Evolutionary conservation across 2,113 vertebrate species (phyloP).

Genomic region (Microtus ochrogaster): DNA sequence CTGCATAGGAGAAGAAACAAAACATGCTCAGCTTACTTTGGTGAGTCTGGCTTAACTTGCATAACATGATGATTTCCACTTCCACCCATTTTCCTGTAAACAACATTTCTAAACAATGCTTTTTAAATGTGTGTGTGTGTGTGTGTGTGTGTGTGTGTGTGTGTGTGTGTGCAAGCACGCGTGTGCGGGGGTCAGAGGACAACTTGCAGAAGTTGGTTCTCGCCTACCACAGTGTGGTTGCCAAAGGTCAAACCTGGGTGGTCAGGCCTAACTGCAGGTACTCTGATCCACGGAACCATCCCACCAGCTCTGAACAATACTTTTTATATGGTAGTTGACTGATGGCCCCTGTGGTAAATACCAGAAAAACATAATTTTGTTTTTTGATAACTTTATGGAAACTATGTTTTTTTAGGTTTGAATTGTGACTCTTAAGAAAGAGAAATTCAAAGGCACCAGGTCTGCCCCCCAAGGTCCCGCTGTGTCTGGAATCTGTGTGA

Average conservation of each 20-base stretch:
- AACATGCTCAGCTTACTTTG: not conserved
- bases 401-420: slow-evolving; percentile 71
- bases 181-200: not conserved
- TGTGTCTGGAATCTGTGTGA: slow-evolving; percentile 44
- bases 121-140: not conserved
- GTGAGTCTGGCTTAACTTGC: not conserved
- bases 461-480: slow-evolving; percentile 5
- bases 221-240: not conserved
- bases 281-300: not conserved
- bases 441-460: slow-evolving; percentile 50
- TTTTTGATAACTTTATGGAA: slow-evolving; percentile 47
- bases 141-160: not conserved
- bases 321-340: slow-evolving; percentile 41
- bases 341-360: not conserved
- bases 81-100: not conserved
- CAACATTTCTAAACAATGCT: not conserved
- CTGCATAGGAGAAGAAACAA: not conserved
- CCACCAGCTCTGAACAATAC: not conserved
- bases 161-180: too few species aligned
- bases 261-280: not conserved
- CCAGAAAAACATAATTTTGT: not conserved
- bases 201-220: not conserved
- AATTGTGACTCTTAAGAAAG: slow-evolving; percentile 47
- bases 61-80: not conserved
- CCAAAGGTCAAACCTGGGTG: not conserved